These are phyloP conservation scores for Planococcus citri DNA, from an alignment of 1,140 invertebrate genomes.

Conservation along the genomic window DNA sequence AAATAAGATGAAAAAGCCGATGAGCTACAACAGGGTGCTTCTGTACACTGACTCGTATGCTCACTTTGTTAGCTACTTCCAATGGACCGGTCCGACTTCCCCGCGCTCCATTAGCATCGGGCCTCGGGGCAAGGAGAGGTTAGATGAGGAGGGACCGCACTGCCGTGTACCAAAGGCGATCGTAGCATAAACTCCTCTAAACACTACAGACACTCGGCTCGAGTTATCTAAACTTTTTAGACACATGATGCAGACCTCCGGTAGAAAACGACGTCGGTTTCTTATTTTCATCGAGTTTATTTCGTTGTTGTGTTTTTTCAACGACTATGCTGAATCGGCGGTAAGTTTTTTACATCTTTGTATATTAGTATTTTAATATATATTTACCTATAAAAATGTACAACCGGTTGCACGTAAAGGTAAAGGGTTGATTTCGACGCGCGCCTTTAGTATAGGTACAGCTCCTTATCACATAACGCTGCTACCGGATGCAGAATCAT, in stretches of 20 bases:
- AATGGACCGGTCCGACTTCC: background rate
- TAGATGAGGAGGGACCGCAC: background rate
- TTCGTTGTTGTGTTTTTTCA: background rate
- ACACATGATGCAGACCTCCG: constrained; percentile 9
- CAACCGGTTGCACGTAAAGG: too few species aligned
- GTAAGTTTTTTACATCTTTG: constrained; percentile 17
- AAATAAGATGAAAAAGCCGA: background rate
- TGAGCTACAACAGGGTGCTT: background rate
- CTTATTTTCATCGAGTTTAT: background rate
- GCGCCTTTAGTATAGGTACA: too few species aligned
- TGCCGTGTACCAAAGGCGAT: constrained; percentile 4
- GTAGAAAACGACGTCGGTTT: constrained; percentile 11
- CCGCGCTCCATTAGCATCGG: background rate
- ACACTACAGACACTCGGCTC: background rate
- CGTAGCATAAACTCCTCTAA: constrained; percentile 11
- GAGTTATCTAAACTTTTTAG: constrained; percentile 16
- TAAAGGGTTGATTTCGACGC: too few species aligned
- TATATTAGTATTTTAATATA: too few species aligned
- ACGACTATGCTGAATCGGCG: background rate
- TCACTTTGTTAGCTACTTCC: background rate
- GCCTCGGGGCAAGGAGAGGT: background rate
- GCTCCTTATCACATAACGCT: too few species aligned
- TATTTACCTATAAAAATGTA: too few species aligned
- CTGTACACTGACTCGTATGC: background rate
- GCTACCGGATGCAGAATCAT: too few species aligned